Evolutionary conservation across 2,888 invertebrate genomes (phyloP).

Genomic region (Zeuzera pyrina): DNA sequence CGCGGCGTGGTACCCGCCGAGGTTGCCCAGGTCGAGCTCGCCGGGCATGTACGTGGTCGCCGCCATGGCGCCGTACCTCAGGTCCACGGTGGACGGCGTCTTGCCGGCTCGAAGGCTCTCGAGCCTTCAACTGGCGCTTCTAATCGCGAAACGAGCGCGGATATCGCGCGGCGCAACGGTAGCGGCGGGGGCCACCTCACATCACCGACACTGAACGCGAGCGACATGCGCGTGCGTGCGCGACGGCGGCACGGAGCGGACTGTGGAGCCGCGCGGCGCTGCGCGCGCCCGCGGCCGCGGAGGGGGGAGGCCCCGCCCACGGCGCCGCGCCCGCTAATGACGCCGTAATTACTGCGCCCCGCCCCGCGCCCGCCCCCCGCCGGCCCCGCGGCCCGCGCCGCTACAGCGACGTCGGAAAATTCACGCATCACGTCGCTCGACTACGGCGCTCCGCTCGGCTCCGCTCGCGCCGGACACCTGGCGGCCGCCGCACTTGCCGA

Average conservation of each 20-base stretch:
- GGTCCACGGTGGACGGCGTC: slow-evolving; percentile 76
- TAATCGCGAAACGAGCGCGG: slow-evolving; percentile 62
- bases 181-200: slow-evolving; percentile 71
- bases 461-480: slow-evolving; percentile 18
- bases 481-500: slow-evolving; percentile 12
- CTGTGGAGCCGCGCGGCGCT: slow-evolving; percentile 49
- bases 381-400: slow-evolving; percentile 47
- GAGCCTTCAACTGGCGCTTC: slow-evolving; percentile 69
- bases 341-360: slow-evolving; percentile 20
- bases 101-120: slow-evolving; percentile 74
- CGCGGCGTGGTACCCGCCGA: slow-evolving; percentile 86
- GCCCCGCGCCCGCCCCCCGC: slow-evolving; percentile 19
- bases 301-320: slow-evolving; percentile 30
- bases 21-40: slow-evolving; percentile 86
- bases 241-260: slow-evolving; percentile 68
- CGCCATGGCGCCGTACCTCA: slow-evolving; percentile 89
- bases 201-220: slow-evolving; percentile 59
- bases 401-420: too few relatives aligned
- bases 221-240: slow-evolving; percentile 77
- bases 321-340: slow-evolving; percentile 17
- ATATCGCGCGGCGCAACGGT: slow-evolving; percentile 59
- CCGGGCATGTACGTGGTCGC: slow-evolving; percentile 96
- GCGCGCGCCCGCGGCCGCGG: slow-evolving; percentile 47
- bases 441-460: slow-evolving; percentile 16
- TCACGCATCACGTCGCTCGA: slow-evolving; percentile 32